A percentile compares a stretch with the other conserved stretches of the same genome.
These are phyloP conservation scores for Leptobrachium leishanense DNA, from an alignment of 2,113 vertebrate genomes.

Conservation along the genomic window DNA sequence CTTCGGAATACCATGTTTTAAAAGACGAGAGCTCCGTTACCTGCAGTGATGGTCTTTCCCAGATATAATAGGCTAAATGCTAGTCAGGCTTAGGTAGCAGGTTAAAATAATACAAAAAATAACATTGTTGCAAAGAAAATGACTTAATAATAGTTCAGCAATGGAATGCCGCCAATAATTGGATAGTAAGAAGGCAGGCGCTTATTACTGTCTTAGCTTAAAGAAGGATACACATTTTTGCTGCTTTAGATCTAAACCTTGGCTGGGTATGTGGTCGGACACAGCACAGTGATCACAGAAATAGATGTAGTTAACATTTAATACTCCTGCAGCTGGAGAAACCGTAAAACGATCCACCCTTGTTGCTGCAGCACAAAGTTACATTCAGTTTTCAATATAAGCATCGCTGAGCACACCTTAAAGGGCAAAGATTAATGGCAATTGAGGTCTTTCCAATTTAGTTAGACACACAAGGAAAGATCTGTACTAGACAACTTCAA, in stretches of 20 bases:
- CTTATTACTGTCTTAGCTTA: conserved; percentile 41
- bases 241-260: conserved; percentile 54
- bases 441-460: conserved; percentile 10
- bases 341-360: conserved; percentile 73
- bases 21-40: no score
- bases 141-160: conserved; percentile 5
- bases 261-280: conserved; percentile 61
- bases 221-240: conserved; percentile 52
- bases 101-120: conserved; percentile 9
- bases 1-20: no score
- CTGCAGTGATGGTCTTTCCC: no score
- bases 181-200: conserved; percentile 48
- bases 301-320: conserved; percentile 67
- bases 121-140: conserved; percentile 20
- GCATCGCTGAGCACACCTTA: conserved; percentile 51
- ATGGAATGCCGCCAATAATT: conserved; percentile 48
- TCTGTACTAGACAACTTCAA: background rate
- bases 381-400: conserved; percentile 58
- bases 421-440: conserved; percentile 42
- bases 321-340: conserved; percentile 75
- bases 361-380: conserved; percentile 56
- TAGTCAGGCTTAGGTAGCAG: background rate
- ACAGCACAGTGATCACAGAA: conserved; percentile 63
- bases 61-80: no score
- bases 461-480: background rate